phyloP scores from a whole-genome alignment of 2,797 vertebrate species.

The Cyprinella venusta region DNA sequence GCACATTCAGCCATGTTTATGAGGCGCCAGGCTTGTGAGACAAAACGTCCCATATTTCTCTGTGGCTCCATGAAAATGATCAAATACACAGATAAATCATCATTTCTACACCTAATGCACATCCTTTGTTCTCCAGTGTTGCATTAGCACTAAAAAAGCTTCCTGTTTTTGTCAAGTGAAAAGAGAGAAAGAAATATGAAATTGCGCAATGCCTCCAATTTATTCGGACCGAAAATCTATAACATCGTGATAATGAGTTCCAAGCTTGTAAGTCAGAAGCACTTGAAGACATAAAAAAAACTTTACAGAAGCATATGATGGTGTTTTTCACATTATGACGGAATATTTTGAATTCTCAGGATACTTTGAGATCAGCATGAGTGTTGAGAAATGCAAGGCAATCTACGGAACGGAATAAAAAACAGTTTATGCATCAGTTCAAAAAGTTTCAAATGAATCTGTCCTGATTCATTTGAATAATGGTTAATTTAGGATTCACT shows the following conservation, averaged over 20 bases:
- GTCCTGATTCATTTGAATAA: background rate
- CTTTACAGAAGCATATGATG: background rate
- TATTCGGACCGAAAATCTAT: background rate
- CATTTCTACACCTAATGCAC: conserved; percentile 11
- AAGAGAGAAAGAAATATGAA: background rate
- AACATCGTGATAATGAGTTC: background rate
- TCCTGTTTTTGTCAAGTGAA: conserved; percentile 7
- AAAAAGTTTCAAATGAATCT: background rate
- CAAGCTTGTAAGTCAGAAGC: background rate
- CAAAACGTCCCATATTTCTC: background rate
- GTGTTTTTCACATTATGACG: background rate
- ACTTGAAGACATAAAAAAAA: background rate
- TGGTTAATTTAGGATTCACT: background rate
- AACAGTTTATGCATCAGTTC: background rate
- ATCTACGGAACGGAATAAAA: background rate
- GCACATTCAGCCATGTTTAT: background rate
- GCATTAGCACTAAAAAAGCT: conserved; percentile 11
- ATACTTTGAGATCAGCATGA: background rate
- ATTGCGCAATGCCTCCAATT: background rate
- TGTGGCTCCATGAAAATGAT: conserved; percentile 9
- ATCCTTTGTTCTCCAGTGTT: background rate
- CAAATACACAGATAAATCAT: background rate
- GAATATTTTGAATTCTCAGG: background rate
- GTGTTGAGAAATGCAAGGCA: background rate
- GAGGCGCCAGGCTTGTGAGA: conserved; percentile 5